Base-by-base conservation (phyloP, 2,888 invertebrate genomes). In the Phrixothrix hirtus region DNA sequence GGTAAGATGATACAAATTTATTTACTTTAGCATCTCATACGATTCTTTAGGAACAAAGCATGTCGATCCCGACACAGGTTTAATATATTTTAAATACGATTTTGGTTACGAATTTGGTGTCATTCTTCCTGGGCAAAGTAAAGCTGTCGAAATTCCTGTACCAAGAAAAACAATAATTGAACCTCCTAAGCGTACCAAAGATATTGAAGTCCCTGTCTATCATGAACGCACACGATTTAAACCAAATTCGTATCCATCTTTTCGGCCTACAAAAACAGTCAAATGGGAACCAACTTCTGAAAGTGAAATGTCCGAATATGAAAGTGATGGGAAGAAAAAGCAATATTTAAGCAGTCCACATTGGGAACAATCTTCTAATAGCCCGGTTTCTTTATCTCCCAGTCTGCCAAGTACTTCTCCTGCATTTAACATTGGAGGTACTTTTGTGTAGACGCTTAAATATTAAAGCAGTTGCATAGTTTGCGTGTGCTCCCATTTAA, bases 71-170 rank as follows among this genome's bases (percentile, higher is more conserved):
- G 85, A 86, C 67, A 87, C 87, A 37, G 87, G 87, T 61, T 78
- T 88, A 54, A 86, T 88, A 68, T 88, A 88, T 78, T 88, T 88
- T 80, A 88, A 88, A 77, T 88, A 88, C 72, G 88, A 88, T 77
- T 88, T 88, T 69, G 88, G 88, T 63, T 88, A 88, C 73, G 88
- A 88, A 73, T 88, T 88, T 69, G 88, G 88, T 55, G 82, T 88
- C 59, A 80, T 87, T 35, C 77, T 86, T 38, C 87, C 88, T 30
- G 85, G 85, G 38, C 84, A 85, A 70, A 79, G 83, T 60, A 81
- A 80, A 69, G 77, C 77, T 57, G 72, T 72, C 54, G 70, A 74
- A 60, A 72, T 76, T 29, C 75, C 75, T 4, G 68, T 72, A 11
- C 75, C 77, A 13, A 75, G 72, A 64, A 79, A 77, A 66, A 77